Evolutionary conservation across 2,797 vertebrate genomes (phyloP), one percentile per base, ranked within the genome.

Genomic region (Epinephelus awoara): DNA sequence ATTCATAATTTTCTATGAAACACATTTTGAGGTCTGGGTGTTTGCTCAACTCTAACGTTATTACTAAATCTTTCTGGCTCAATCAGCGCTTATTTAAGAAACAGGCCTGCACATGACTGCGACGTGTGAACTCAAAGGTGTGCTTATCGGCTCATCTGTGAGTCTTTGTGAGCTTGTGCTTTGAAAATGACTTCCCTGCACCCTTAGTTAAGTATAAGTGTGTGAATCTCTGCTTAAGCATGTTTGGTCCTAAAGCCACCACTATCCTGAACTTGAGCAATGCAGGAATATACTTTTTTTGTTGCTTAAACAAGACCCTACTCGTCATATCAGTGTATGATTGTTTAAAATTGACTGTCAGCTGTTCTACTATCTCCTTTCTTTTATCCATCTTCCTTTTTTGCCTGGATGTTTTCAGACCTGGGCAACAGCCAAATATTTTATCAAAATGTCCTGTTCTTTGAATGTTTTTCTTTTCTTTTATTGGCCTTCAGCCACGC

Each of bases 31-130:
- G 0, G 12, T 73, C 3, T 61, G 23, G 25, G 38, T 65, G 50
- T 50, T 65, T 14, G 34, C 34, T 57, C 1, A 3, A 1, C 25
- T 17, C 17, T n/a, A 15, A 1, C 9, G 59, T 15, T 15, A 3
- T 51, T 70, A 29, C 61, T n/a, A n/a, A 46, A 34, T 0, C 3
- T 62, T 18, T 27, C 13, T 57, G 54, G 57, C 69, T 75, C 21
- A 70, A 59, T 84, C 56, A 51, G 1, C 38, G 49, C 49, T 67
- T 15, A 17, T 57, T 64, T 29, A 21, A 40, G 15, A 21, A 65
- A 68, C 83, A 69, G 27, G 84, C 44, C 54, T 0, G 34, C 14
- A 50, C 85, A 0, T 50, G 76, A 59, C 51, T 44, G n/a, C 7
- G 4, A 17, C 0, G 11, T 49, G 58, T 13, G 66, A 56, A 25